Conservation (phyloP, 2,797 vertebrate species). For the Crenuchus spilurus region DNA sequence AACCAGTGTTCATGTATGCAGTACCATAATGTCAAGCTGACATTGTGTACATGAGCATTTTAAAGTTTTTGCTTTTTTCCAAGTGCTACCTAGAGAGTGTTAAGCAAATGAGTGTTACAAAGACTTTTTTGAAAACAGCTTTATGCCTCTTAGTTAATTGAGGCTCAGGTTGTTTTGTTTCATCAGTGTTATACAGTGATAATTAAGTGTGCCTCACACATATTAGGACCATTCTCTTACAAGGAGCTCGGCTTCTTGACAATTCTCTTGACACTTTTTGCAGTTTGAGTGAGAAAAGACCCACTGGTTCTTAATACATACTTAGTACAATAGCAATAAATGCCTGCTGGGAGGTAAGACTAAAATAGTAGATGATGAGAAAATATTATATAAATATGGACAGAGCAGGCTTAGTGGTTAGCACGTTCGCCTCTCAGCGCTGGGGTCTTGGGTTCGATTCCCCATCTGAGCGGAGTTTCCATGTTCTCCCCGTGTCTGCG, state of each 20-base stretch:
- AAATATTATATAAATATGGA: neutral
- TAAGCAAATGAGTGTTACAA: neutral
- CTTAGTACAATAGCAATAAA: constrained; percentile 4
- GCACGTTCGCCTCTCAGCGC: no score
- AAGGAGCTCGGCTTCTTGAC: constrained; percentile 8
- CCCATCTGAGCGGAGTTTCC: no score
- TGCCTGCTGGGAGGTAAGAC: neutral
- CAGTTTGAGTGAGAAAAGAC: constrained; percentile 1
- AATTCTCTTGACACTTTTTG: constrained; percentile 11
- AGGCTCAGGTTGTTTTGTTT: constrained; percentile 21
- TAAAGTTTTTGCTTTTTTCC: neutral
- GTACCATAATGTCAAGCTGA: neutral
- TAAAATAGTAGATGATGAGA: neutral
- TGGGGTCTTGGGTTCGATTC: no score
- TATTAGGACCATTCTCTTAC: constrained; percentile 22
- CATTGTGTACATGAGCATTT: no score
- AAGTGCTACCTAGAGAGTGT: neutral
- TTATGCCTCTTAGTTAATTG: constrained; percentile 10
- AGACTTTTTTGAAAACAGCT: neutral
- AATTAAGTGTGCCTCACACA: constrained; percentile 32
- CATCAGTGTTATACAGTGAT: constrained; percentile 31
- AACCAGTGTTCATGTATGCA: no score
- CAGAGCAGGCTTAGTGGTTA: no score
- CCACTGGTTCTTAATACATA: neutral
- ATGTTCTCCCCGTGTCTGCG: no score